Conservation (phyloP, 2,113 vertebrate species). For the Gasterosteus aculeatus region DNA sequence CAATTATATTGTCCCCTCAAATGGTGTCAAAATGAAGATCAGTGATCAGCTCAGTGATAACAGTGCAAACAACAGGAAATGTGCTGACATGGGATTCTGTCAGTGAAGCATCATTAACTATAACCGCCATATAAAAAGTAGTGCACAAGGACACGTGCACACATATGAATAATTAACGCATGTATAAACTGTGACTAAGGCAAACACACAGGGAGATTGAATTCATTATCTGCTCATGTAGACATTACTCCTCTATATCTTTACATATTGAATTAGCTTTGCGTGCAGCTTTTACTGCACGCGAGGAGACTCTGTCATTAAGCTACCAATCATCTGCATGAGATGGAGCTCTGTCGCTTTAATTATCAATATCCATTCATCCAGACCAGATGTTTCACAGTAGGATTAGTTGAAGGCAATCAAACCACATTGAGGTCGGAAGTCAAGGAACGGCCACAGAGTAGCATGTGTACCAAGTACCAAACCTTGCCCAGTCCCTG, state of each 20-base stretch:
- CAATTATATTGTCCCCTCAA: too few species aligned
- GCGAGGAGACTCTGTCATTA: not conserved
- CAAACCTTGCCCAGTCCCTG: not conserved
- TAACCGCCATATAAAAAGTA: not conserved
- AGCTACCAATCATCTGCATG: not conserved
- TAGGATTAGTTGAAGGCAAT: not conserved
- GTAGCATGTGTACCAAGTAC: not conserved
- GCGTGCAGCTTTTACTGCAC: not conserved
- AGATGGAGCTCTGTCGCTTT: not conserved
- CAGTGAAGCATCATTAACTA: not conserved
- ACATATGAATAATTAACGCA: not conserved
- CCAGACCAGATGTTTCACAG: not conserved
- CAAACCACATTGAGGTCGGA: not conserved
- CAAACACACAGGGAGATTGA: not conserved
- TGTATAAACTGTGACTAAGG: not conserved
- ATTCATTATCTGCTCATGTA: not conserved
- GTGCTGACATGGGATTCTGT: not conserved
- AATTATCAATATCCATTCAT: not conserved
- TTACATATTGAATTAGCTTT: not conserved
- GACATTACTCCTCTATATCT: not conserved
- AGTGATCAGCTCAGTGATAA: not conserved
- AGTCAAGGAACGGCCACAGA: not conserved
- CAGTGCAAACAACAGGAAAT: not conserved
- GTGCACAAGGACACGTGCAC: not conserved
- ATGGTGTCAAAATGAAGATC: not conserved